phyloP scores from a whole-genome alignment of 1,140 invertebrate genomes.

The Ceratitis capitata region DNA sequence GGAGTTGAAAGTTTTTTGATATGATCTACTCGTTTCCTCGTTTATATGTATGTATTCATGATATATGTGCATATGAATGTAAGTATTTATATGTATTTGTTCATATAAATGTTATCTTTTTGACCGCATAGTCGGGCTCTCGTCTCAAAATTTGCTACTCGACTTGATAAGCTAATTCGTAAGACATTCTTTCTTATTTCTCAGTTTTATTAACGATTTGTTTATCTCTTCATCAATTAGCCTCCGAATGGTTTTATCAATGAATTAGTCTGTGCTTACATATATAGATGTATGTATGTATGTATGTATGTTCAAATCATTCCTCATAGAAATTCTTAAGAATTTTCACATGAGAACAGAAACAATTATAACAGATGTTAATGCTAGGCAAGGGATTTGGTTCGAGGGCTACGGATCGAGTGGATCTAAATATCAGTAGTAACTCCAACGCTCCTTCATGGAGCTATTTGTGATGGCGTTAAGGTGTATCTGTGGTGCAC shows the following conservation, averaged over 20 bases:
- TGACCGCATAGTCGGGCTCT: background rate
- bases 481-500: no score
- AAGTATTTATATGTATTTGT: background rate
- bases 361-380: no score
- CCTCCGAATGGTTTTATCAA: background rate
- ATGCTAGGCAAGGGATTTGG: no score
- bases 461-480: no score
- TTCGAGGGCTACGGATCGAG: no score
- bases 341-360: no score
- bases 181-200: background rate
- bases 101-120: background rate
- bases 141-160: background rate
- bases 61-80: background rate
- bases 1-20: background rate
- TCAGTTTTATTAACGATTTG: background rate
- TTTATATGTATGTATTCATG: background rate
- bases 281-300: background rate
- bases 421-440: no score
- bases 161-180: background rate
- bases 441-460: no score
- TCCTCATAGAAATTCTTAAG: no score
- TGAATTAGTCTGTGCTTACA: background rate
- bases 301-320: no score
- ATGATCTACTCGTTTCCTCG: background rate
- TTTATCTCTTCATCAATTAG: conserved; percentile 17